These are phyloP conservation scores for Parasteatoda lunata DNA, from an alignment of 2,888 invertebrate species.

Conservation along the genomic window DNA sequence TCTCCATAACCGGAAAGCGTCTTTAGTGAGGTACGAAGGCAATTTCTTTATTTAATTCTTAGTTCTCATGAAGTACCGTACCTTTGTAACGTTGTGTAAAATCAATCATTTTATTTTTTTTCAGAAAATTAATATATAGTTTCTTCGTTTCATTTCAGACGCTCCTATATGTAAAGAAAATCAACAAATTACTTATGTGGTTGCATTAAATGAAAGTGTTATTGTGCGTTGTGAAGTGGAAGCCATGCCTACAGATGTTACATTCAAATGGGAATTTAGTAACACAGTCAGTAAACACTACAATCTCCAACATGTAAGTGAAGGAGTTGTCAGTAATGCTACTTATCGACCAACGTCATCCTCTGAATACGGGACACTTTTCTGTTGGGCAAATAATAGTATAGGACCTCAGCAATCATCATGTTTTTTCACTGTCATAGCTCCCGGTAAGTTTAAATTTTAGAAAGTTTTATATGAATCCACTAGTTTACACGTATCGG, in stretches of 20 bases:
- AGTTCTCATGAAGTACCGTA: no score
- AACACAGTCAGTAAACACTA: slow-evolving; percentile 63
- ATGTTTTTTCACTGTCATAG: slow-evolving; percentile 65
- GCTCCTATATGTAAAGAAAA: slow-evolving; percentile 57
- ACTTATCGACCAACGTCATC: slow-evolving; percentile 46
- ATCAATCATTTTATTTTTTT: no score
- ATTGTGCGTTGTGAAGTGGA: slow-evolving; percentile 61
- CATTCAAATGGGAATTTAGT: slow-evolving; percentile 66
- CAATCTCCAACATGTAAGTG: slow-evolving; percentile 50
- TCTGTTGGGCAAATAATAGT: slow-evolving; percentile 64
- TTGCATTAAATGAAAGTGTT: slow-evolving; percentile 52
- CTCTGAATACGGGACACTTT: slow-evolving; percentile 59
- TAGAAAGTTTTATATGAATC: no score
- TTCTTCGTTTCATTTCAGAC: slow-evolving; percentile 9
- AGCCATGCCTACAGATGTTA: slow-evolving; percentile 53
- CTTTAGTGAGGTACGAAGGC: no score
- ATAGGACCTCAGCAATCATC: slow-evolving; percentile 61
- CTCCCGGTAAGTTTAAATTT: slow-evolving; percentile 49
- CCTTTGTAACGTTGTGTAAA: no score
- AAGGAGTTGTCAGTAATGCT: slow-evolving; percentile 57
- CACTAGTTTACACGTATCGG: no score
- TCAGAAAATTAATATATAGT: no score
- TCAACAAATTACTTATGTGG: slow-evolving; percentile 61
- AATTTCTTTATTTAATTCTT: no score
- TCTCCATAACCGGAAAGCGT: no score